Conservation (phyloP, 2,888 invertebrate species). For the Idaea aversata region DNA sequence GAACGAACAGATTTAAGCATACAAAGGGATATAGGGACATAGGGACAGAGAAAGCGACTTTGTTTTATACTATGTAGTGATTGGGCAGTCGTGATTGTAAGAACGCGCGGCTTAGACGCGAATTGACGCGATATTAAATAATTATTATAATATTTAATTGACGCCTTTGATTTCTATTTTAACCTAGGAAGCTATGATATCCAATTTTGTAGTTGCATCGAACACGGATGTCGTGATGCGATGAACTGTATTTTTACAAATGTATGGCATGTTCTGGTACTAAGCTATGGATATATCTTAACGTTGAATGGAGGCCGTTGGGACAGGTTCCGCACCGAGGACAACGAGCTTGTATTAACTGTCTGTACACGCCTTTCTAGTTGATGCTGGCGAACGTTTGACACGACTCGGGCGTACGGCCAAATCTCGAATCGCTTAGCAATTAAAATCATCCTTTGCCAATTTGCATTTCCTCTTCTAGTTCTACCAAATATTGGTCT, state of each 20-base stretch:
- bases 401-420: conserved; percentile 9
- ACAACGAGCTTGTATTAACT: conserved; percentile 31
- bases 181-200: neutral
- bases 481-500: neutral
- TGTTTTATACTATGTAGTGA: too few relatives aligned
- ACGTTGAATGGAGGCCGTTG: conserved; percentile 32
- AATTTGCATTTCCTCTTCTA: neutral
- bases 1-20: too few relatives aligned
- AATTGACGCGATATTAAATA: too few relatives aligned
- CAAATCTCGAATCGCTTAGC: conserved; percentile 5
- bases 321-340: conserved; percentile 33
- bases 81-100: too few relatives aligned
- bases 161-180: too few relatives aligned
- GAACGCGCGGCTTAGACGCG: too few relatives aligned
- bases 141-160: too few relatives aligned
- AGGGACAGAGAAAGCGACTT: too few relatives aligned
- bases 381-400: conserved; percentile 10
- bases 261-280: neutral
- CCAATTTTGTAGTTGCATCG: neutral
- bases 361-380: conserved; percentile 33
- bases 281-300: conserved; percentile 25
- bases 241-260: conserved; percentile 4
- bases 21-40: too few relatives aligned
- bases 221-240: neutral
- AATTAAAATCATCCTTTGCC: conserved; percentile 6